Conservation (phyloP, 2,888 invertebrate genomes). For the Drosophila prolongata region DNA sequence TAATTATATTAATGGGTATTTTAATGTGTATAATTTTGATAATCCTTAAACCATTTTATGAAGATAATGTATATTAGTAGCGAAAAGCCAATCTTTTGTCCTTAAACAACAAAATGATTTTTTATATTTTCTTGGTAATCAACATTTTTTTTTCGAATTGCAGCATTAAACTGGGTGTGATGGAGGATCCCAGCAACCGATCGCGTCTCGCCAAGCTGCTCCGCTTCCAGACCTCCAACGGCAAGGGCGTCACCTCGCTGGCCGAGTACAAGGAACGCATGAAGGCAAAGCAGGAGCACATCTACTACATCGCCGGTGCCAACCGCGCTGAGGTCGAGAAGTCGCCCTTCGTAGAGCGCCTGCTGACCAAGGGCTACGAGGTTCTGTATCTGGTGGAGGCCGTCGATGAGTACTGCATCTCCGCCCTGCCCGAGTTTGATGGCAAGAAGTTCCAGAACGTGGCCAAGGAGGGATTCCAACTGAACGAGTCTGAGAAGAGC, state of each 20-base stretch:
- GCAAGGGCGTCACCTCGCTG: slow-evolving; percentile 89
- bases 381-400: slow-evolving; percentile 97
- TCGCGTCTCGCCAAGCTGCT: slow-evolving; percentile 97
- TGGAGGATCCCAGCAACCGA: slow-evolving; percentile 98
- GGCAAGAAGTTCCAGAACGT: slow-evolving; percentile 99
- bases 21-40: neutral
- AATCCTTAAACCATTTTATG: neutral
- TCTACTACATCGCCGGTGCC: slow-evolving; percentile 98
- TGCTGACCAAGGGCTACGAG: slow-evolving; percentile 97
- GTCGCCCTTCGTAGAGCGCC: slow-evolving; percentile 98
- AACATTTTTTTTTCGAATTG: slow-evolving; percentile 40
- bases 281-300: slow-evolving; percentile 97
- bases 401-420: slow-evolving; percentile 98
- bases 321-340: slow-evolving; percentile 93
- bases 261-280: slow-evolving; percentile 96
- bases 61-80: too few relatives aligned
- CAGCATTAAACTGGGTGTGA: slow-evolving; percentile 96
- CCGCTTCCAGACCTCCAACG: slow-evolving; percentile 92
- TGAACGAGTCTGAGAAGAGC: slow-evolving; percentile 89
- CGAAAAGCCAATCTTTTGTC: too few relatives aligned
- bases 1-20: too few relatives aligned
- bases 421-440: slow-evolving; percentile 98
- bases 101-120: neutral
- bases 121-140: slow-evolving; percentile 13
- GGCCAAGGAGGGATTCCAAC: slow-evolving; percentile 97